Base-by-base conservation (phyloP, 2,797 vertebrate species). In the Tokudaia muenninki region DNA sequence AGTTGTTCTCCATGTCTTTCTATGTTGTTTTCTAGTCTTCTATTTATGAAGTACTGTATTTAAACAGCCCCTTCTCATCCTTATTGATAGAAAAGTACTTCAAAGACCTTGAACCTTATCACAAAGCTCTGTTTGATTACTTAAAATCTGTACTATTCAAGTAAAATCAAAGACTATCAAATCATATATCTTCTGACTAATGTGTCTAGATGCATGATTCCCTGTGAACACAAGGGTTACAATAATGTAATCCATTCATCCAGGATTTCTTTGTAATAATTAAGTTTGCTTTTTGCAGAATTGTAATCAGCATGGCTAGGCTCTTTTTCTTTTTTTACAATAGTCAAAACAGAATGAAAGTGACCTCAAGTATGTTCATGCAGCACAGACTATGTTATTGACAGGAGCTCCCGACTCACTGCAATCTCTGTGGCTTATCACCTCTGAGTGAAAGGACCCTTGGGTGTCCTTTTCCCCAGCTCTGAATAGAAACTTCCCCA, bases 131-230 rank as follows among this genome's bases (percentile, higher is more conserved):
- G 78, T 93, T 93, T 96, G 95, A 97, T 95, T 95, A 93, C 61
- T 83, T 96, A 95, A 96, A 96, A 97, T 83, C 84, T 92, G 47
- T 92, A 47, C 86, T 94, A 77, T 72, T 95, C 79, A 97, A 93
- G 80, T 93, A 65, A 96, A 97, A 95, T 96, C 96, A 97, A 95
- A 96, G 87, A n/a, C 67, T 97, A 90, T 93, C 97, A 97, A 97
- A 96, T 96, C 93, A 97, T 95, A 50, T 94, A 83, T 61, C 80
- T 95, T 94, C 72, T 80, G 31, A 70, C 87, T 95, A 80, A 65
- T 31, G 2, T 83, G 37, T 61, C 89, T 81, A 94, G 93, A 89
- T 70, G 61, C 52, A 29, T n/a, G 77, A 55, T 65, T 96, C 87
- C 80, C 78, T 88, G 55, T 11, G 65, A 95, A 91, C 29, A 19